phyloP scores from a whole-genome alignment of 2,888 invertebrate genomes.

The Drosophila vallismaia region DNA sequence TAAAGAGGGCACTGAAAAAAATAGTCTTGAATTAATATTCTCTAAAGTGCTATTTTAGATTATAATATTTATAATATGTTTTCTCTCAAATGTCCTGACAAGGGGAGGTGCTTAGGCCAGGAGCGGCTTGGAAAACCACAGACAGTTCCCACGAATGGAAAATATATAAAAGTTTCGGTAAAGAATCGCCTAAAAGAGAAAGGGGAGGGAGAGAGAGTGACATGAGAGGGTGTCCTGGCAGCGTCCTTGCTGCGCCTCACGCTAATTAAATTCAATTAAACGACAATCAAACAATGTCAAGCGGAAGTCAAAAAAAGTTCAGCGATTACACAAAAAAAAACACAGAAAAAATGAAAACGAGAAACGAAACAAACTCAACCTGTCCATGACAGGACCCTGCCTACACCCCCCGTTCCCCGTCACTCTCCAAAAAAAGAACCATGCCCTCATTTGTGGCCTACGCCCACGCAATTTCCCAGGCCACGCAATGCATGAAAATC shows the following conservation, averaged over 20 bases:
- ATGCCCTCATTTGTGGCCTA: constrained; percentile 16
- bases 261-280: constrained; percentile 84
- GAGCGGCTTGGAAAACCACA: constrained; percentile 35
- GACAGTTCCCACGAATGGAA: constrained; percentile 38
- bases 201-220: constrained; percentile 14
- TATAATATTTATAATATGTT: neutral
- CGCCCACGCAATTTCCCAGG: constrained; percentile 43
- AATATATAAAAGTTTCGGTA: constrained; percentile 5
- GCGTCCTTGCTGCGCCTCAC: constrained; percentile 72
- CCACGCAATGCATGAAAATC: constrained; percentile 44
- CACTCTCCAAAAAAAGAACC: no score
- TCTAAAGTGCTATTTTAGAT: no score
- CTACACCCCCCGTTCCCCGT: no score
- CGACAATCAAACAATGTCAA: constrained; percentile 83
- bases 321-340: constrained; percentile 32
- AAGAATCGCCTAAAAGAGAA: constrained; percentile 12
- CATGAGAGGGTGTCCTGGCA: constrained; percentile 28
- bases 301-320: constrained; percentile 72
- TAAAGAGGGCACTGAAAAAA: neutral
- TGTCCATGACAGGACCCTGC: constrained; percentile 28
- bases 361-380: constrained; percentile 34
- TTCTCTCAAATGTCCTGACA: neutral
- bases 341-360: neutral
- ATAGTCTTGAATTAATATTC: no score
- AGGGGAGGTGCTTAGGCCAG: neutral